phyloP scores from a whole-genome alignment of 2,888 invertebrate genomes.

The Aphodius sticticus region DNA sequence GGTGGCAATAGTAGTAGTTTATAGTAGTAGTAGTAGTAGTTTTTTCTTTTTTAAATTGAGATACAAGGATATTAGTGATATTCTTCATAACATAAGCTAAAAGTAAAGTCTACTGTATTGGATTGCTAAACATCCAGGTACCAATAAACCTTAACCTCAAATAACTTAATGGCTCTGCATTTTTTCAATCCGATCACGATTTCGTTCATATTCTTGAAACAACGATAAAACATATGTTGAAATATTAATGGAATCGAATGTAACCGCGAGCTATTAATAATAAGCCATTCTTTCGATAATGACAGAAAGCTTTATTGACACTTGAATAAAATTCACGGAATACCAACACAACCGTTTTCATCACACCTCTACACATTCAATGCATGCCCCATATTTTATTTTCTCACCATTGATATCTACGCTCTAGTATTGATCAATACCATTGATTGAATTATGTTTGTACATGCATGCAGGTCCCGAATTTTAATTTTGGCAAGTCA shows the following conservation, averaged over 20 bases:
- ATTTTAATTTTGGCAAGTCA: constrained; percentile 23
- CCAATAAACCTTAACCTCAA: too few species aligned
- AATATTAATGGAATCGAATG: constrained; percentile 4
- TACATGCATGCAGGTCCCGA: background rate
- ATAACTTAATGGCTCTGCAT: background rate
- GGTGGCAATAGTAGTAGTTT: too few species aligned
- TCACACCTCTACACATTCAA: background rate
- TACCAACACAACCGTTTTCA: background rate
- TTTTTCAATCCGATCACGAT: background rate
- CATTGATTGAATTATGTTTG: background rate
- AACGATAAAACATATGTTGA: constrained; percentile 4
- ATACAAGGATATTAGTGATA: too few species aligned
- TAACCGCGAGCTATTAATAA: background rate
- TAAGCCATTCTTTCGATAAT: background rate
- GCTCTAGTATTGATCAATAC: background rate
- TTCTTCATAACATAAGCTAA: too few species aligned
- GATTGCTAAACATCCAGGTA: too few species aligned
- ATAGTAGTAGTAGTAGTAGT: too few species aligned
- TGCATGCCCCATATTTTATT: constrained; percentile 4
- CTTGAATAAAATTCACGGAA: constrained; percentile 4
- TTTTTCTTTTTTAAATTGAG: too few species aligned
- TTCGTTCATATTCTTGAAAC: background rate
- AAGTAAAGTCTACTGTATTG: too few species aligned
- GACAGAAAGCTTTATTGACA: constrained; percentile 4
- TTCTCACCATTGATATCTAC: constrained; percentile 4